These are phyloP conservation scores for Dryas iulia DNA, from an alignment of 1,140 invertebrate genomes.

Conservation along the genomic window DNA sequence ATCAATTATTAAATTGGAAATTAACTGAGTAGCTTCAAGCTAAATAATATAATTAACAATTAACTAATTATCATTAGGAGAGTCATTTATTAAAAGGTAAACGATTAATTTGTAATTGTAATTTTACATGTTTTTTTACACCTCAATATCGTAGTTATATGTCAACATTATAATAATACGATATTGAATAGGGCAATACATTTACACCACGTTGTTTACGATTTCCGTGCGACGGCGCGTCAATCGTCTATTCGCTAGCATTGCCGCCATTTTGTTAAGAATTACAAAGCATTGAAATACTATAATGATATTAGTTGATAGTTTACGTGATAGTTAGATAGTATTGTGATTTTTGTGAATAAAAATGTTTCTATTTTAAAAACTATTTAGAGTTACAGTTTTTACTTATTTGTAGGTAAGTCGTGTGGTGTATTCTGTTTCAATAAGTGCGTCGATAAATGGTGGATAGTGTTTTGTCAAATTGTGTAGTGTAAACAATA, in stretches of 20 bases:
- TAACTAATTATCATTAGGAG: too few relatives aligned
- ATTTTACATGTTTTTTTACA: too few relatives aligned
- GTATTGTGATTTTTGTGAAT: constrained; percentile 6
- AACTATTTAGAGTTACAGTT: neutral
- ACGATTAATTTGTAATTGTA: too few relatives aligned
- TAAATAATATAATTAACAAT: too few relatives aligned
- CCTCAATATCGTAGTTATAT: too few relatives aligned
- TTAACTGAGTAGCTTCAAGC: too few relatives aligned
- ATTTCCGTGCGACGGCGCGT: neutral
- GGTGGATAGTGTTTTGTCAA: neutral
- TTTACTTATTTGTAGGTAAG: neutral
- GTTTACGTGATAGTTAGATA: neutral
- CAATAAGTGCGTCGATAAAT: neutral
- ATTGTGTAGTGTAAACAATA: neutral
- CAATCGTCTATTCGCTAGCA: neutral
- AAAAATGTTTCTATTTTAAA: neutral
- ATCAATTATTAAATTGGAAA: too few relatives aligned
- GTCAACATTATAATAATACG: too few relatives aligned
- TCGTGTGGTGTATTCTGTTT: neutral
- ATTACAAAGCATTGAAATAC: neutral
- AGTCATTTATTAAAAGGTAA: too few relatives aligned
- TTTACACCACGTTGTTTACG: neutral
- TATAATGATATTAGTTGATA: neutral
- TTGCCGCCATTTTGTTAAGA: neutral
- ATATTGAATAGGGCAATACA: neutral